These are phyloP conservation scores for Rhysida immarginata DNA, from an alignment of 1,140 invertebrate genomes.

Conservation along the genomic window DNA sequence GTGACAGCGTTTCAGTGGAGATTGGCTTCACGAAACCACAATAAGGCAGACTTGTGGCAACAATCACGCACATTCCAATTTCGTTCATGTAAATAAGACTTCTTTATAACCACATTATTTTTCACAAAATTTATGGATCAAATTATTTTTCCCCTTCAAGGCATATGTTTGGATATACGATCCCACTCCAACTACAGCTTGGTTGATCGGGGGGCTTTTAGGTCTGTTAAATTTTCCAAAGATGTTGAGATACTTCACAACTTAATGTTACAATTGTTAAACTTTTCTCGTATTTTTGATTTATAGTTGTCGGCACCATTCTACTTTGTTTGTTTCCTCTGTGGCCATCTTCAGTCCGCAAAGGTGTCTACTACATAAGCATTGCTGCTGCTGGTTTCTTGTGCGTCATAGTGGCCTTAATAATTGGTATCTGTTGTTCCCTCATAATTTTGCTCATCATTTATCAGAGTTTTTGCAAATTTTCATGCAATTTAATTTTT, in stretches of 20 bases:
- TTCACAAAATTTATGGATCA: no score
- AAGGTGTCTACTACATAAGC: slow-evolving; percentile 93
- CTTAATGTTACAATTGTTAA: neutral
- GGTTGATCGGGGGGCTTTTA: slow-evolving; percentile 78
- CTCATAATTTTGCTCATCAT: no score
- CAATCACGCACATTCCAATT: no score
- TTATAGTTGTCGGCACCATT: slow-evolving; percentile 69
- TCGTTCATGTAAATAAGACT: no score
- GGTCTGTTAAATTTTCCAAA: slow-evolving; percentile 19
- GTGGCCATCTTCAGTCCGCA: slow-evolving; percentile 83
- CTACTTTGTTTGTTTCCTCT: slow-evolving; percentile 94
- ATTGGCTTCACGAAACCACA: no score
- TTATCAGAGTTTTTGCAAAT: no score
- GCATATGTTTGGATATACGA: slow-evolving; percentile 99
- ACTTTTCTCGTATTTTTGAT: neutral
- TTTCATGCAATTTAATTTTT: slow-evolving; percentile 11
- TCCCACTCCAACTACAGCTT: slow-evolving; percentile 91
- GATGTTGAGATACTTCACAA: slow-evolving; percentile 6
- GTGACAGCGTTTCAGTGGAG: no score
- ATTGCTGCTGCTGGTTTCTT: slow-evolving; percentile 86
- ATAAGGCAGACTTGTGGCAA: no score
- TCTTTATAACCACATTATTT: no score
- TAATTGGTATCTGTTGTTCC: slow-evolving; percentile 46
- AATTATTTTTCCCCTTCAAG: slow-evolving; percentile 17
- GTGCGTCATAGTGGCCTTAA: slow-evolving; percentile 77